phyloP scores from a whole-genome alignment of 2,113 vertebrate genomes.

The Poecilia latipinna region DNA sequence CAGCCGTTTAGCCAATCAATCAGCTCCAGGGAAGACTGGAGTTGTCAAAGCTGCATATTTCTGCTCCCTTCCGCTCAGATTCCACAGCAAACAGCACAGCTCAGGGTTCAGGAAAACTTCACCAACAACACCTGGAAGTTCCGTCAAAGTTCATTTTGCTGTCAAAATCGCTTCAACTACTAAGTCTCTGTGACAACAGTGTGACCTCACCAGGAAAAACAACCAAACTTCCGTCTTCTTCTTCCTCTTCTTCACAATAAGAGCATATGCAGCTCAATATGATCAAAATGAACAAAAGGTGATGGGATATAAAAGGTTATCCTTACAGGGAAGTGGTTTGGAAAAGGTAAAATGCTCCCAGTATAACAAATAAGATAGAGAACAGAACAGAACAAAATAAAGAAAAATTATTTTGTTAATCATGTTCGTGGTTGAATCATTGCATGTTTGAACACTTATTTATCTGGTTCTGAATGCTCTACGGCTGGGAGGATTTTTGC shows the following conservation, averaged over 20 bases:
- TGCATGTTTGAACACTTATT: too few species aligned
- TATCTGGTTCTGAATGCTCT: too few species aligned
- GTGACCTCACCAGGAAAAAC: slow-evolving; percentile 51
- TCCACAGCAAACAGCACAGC: background rate
- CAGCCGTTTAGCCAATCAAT: slow-evolving; percentile 65
- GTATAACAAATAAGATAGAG: too few species aligned
- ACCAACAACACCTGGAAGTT: background rate
- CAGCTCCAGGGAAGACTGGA: slow-evolving; percentile 44
- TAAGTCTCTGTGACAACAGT: slow-evolving; percentile 32
- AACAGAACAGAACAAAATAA: too few species aligned
- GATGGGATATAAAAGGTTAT: background rate
- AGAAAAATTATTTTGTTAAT: too few species aligned
- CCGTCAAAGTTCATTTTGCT: background rate
- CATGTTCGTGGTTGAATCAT: too few species aligned
- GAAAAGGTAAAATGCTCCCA: background rate
- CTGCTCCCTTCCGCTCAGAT: background rate
- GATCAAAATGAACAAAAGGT: background rate
- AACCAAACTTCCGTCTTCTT: slow-evolving; percentile 27
- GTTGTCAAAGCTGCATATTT: slow-evolving; percentile 52
- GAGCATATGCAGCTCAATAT: background rate
- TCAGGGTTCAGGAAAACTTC: background rate
- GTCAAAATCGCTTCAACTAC: slow-evolving; percentile 26
- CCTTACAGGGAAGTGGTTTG: background rate
- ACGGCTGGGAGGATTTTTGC: too few species aligned
- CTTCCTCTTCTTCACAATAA: slow-evolving; percentile 32